A percentile compares a stretch with the other conserved stretches of the same genome.
phyloP scores from a whole-genome alignment of 1,140 invertebrate genomes.

The Rhagoletis zephyria region DNA sequence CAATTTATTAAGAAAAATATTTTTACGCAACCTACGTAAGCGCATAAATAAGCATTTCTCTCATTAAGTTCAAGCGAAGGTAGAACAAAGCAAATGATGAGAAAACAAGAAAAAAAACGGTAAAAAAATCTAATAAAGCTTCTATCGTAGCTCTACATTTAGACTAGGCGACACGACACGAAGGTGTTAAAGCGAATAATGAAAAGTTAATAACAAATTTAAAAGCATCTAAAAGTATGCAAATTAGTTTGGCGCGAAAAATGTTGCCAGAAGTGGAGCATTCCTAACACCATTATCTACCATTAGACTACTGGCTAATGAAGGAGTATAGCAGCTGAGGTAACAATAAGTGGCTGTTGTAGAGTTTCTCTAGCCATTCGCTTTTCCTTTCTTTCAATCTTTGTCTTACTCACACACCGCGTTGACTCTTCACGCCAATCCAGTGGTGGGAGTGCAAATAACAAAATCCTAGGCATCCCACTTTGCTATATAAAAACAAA shows the following conservation, averaged over 20 bases:
- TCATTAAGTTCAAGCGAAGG: neutral
- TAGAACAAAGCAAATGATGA: neutral
- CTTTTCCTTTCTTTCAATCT: neutral
- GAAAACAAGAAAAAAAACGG: neutral
- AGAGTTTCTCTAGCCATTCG: neutral
- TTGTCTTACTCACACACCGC: neutral
- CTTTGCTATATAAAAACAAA: neutral
- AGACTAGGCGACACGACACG: neutral
- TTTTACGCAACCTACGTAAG: neutral
- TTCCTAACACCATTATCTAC: neutral
- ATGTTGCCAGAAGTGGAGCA: neutral
- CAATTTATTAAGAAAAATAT: too few species aligned
- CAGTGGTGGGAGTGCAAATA: neutral
- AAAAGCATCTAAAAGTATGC: conserved; percentile 41
- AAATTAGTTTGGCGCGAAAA: conserved; percentile 16
- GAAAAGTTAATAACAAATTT: conserved; percentile 39
- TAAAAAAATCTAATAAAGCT: neutral
- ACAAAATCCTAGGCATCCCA: neutral
- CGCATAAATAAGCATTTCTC: neutral
- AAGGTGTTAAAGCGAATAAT: conserved; percentile 47
- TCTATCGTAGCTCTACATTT: neutral
- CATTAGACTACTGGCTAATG: conserved; percentile 13
- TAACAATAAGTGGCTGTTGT: neutral
- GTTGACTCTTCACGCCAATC: neutral
- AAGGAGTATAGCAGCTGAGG: neutral